Percentiles rank a stretch among this genome's conserved stretches.
These are phyloP conservation scores for Hetaerina titia DNA, from an alignment of 2,888 invertebrate species.

Conservation along the genomic window DNA sequence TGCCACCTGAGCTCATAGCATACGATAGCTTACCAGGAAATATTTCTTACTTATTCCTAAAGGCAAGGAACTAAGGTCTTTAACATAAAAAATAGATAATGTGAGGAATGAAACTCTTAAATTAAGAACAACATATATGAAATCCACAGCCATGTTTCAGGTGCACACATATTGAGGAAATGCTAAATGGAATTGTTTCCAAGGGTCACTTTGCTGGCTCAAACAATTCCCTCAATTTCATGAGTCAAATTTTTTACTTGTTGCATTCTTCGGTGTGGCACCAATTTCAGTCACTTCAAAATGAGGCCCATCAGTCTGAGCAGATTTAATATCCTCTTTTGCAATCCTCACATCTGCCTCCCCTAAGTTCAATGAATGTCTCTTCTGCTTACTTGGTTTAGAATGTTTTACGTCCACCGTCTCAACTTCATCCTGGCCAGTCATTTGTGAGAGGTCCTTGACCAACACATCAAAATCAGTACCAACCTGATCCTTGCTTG, in stretches of 20 bases:
- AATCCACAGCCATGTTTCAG: slow-evolving; percentile 54
- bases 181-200: not conserved
- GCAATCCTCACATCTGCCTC: not conserved
- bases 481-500: not conserved
- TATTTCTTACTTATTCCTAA: too few relatives aligned
- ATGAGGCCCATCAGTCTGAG: not conserved
- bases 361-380: not conserved
- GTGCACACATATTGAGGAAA: not conserved
- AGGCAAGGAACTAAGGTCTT: not conserved
- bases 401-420: not conserved
- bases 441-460: not conserved
- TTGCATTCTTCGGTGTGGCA: not conserved
- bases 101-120: not conserved
- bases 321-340: not conserved
- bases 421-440: not conserved
- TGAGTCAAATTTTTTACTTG: not conserved
- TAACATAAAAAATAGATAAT: not conserved
- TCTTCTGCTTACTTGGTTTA: not conserved
- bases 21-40: too few relatives aligned
- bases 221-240: slow-evolving; percentile 29
- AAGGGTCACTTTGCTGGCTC: not conserved
- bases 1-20: too few relatives aligned
- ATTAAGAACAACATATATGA: not conserved
- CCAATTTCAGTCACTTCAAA: not conserved
- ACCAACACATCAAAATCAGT: not conserved